Evolutionary conservation across 2,888 invertebrate species (phyloP).

Genomic region (Sesamia inferens): DNA sequence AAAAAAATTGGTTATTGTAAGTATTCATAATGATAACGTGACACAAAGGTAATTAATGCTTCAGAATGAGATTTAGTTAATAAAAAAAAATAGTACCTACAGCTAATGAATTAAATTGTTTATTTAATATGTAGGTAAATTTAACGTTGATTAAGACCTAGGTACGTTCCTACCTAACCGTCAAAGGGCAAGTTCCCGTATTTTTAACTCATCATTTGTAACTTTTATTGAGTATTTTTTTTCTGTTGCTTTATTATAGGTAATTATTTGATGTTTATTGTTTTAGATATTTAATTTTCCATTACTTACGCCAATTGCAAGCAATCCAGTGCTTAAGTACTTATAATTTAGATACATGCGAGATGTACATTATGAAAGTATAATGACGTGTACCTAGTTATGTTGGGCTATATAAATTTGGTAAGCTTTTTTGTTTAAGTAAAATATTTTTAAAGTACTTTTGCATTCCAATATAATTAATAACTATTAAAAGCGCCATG

Average conservation of each 20-base stretch:
- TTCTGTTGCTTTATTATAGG: not conserved
- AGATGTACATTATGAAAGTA: not conserved
- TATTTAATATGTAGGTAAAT: not conserved
- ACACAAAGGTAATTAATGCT: conserved; percentile 1
- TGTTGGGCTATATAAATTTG: no score
- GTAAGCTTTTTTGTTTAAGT: no score
- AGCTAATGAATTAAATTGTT: not conserved
- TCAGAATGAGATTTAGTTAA: not conserved
- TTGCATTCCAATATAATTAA: not conserved
- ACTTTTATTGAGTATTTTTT: not conserved
- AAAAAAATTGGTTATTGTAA: no score
- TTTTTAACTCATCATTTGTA: not conserved
- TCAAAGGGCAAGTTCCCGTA: not conserved
- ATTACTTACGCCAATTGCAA: not conserved
- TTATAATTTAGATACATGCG: not conserved
- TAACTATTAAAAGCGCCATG: not conserved
- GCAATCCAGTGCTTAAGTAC: no score
- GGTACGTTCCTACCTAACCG: not conserved
- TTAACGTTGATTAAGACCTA: not conserved
- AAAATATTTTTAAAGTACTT: not conserved
- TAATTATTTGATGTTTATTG: not conserved
- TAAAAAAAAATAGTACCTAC: not conserved
- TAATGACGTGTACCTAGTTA: no score
- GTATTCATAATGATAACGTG: not conserved
- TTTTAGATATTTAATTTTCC: not conserved